phyloP scores from a whole-genome alignment of 2,797 vertebrate genomes.

The Hyperoplus immaculatus region DNA sequence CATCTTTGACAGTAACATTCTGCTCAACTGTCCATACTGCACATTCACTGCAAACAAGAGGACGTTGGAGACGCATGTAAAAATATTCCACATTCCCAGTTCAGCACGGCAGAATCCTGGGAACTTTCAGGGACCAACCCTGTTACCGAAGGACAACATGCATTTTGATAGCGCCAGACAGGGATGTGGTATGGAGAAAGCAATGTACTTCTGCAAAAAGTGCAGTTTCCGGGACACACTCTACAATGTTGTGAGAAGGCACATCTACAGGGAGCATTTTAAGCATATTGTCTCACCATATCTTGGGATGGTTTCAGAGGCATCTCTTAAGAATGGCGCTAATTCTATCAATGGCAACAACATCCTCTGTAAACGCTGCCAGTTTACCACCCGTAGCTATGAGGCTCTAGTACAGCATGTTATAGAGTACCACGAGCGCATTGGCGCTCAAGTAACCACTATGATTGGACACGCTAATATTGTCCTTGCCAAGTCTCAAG shows the following conservation, averaged over 20 bases:
- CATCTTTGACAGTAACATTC: conserved; percentile 95
- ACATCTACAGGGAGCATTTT: conserved; percentile 99
- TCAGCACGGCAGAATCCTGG: conserved; percentile 81
- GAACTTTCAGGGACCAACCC: conserved; percentile 74
- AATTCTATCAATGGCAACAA: conserved; percentile 88
- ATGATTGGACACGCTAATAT: conserved; percentile 98
- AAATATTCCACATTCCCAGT: conserved; percentile 96
- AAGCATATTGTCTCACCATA: conserved; percentile 97
- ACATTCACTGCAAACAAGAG: conserved; percentile 96
- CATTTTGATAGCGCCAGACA: conserved; percentile 90
- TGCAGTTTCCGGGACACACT: conserved; percentile 97
- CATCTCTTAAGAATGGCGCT: conserved; percentile 87
- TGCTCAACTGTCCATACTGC: conserved; percentile 98
- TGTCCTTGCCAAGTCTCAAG: conserved; percentile 89
- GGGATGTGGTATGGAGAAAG: conserved; percentile 91
- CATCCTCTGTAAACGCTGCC: conserved; percentile 97
- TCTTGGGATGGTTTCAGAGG: conserved; percentile 91
- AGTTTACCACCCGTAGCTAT: conserved; percentile 96
- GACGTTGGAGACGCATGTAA: conserved; percentile 97
- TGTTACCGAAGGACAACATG: conserved; percentile 89
- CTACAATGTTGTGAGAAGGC: conserved; percentile 97
- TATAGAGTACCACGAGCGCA: conserved; percentile 97
- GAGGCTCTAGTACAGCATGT: conserved; percentile 98
- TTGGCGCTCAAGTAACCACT: conserved; percentile 97
- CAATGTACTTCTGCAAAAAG: conserved; percentile 99